Conservation (phyloP, 2,888 invertebrate species). For the Nycteola revayana region DNA sequence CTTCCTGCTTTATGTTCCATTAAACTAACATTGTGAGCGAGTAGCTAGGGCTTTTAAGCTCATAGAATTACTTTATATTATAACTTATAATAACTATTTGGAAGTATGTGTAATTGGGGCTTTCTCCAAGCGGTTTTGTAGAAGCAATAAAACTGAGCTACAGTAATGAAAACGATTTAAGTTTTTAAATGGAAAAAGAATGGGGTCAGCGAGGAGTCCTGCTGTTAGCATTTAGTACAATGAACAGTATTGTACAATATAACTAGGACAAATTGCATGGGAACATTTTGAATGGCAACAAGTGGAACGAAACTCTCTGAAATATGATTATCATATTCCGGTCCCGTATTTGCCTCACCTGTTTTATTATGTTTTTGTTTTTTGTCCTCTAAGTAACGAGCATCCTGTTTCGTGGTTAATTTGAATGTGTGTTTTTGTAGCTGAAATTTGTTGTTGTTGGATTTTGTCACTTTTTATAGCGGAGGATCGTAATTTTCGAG, state of each 20-base stretch:
- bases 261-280: conserved; percentile 37
- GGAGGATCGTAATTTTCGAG: conserved; percentile 16
- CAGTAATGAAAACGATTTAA: conserved; percentile 20
- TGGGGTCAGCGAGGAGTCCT: conserved; percentile 23
- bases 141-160: conserved; percentile 18
- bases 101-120: conserved; percentile 17
- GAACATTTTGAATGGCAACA: conserved; percentile 47
- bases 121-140: conserved; percentile 15
- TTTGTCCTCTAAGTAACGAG: conserved; percentile 64
- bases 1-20: too few species aligned
- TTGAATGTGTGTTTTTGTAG: conserved; percentile 69
- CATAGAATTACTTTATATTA: too few species aligned
- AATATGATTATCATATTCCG: conserved; percentile 62
- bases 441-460: conserved; percentile 51
- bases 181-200: conserved; percentile 1
- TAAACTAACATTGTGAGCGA: too few species aligned
- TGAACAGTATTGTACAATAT: conserved; percentile 29
- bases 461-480: conserved; percentile 43
- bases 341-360: conserved; percentile 54
- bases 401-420: conserved; percentile 71
- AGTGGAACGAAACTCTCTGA: conserved; percentile 50
- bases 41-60: too few species aligned
- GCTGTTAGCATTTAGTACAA: conserved; percentile 19
- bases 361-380: conserved; percentile 57
- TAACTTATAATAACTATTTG: too few species aligned